phyloP scores from a whole-genome alignment of 1,140 invertebrate species.

The Neomicropteryx cornuta region DNA sequence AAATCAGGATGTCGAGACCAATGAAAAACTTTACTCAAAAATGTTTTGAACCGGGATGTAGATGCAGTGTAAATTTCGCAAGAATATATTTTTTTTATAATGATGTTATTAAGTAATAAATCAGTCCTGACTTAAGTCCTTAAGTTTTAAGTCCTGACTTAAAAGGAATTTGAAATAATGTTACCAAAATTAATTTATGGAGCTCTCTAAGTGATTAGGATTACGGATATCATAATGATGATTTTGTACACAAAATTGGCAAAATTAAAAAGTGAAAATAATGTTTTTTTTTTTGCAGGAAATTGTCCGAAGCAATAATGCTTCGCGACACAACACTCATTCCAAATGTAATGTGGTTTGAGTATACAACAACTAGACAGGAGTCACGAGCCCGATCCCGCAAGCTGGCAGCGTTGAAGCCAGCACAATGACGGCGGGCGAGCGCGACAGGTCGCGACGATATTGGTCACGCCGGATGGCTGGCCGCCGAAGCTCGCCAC shows the following conservation, averaged over 20 bases:
- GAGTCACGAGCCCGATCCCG: conserved; percentile 69
- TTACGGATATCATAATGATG: neutral
- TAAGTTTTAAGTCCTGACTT: neutral
- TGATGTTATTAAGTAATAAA: too few species aligned
- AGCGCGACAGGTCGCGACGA: conserved; percentile 13
- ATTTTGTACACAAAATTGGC: conserved; percentile 1
- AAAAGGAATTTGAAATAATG: neutral
- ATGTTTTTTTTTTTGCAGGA: conserved; percentile 46
- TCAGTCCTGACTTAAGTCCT: too few species aligned
- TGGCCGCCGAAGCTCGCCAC: conserved; percentile 19
- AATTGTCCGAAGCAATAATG: conserved; percentile 76
- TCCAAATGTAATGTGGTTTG: conserved; percentile 90
- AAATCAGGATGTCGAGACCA: too few species aligned
- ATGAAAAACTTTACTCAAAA: too few species aligned
- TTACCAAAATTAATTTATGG: conserved; percentile 1
- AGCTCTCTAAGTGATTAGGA: neutral
- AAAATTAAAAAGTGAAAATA: conserved; percentile 3
- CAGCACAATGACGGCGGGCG: conserved; percentile 64
- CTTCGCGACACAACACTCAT: conserved; percentile 84
- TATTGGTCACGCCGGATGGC: conserved; percentile 3
- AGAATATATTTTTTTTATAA: too few species aligned
- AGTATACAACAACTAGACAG: conserved; percentile 79
- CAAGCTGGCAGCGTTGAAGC: conserved; percentile 76
- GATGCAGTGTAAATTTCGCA: too few species aligned
- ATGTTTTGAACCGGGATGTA: too few species aligned